Evolutionary conservation across 2,113 vertebrate species (phyloP).

Genomic region (Cygnus atratus): DNA sequence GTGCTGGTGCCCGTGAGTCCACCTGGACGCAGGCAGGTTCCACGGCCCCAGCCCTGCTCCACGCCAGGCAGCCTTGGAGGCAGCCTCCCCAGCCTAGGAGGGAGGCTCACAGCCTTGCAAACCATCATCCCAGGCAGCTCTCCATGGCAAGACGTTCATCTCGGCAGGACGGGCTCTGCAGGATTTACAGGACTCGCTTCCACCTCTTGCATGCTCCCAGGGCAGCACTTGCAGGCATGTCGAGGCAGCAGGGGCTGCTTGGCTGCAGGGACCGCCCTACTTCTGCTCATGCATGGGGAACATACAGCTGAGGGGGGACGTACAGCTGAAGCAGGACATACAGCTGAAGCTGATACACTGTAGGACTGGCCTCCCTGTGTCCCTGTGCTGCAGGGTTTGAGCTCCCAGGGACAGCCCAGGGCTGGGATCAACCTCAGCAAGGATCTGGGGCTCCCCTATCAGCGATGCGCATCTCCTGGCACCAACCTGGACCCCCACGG

Average conservation of each 20-base stretch:
- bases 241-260: not conserved
- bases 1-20: not conserved
- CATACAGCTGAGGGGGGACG: no score
- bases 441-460: not conserved
- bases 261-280: rapidly evolving
- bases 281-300: not conserved
- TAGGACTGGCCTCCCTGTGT: not conserved
- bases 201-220: rapidly evolving
- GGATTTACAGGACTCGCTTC: not conserved
- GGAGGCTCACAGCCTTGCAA: not conserved
- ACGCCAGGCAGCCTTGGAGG: not conserved
- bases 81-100: no score
- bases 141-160: not conserved
- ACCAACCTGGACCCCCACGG: not conserved
- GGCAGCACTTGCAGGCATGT: not conserved
- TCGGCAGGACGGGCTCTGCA: not conserved
- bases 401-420: not conserved
- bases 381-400: not conserved
- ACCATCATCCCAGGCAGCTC: not conserved
- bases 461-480: not conserved
- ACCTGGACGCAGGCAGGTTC: not conserved
- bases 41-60: rapidly evolving
- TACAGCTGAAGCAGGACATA: no score
- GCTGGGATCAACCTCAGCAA: not conserved
- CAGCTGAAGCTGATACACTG: not conserved